Evolutionary conservation across 1,140 invertebrate species (phyloP), one percentile per base, ranked within the genome.

Genomic region (Octopus sinensis): DNA sequence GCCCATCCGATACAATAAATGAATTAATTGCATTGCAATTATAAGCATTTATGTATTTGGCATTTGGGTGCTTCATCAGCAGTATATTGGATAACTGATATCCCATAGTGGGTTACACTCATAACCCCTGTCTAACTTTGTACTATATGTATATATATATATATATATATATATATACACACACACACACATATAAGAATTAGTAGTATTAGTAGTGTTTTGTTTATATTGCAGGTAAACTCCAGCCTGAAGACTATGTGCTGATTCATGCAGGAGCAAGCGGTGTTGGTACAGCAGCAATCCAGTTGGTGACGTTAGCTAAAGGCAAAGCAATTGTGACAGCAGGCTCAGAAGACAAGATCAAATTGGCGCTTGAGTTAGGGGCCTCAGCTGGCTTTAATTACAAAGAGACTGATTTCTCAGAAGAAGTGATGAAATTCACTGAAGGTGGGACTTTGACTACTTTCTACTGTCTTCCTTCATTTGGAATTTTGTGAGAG

Each of bases 211-310:
- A 43, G 30, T 43, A 43, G 30, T 43, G 30, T 43, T 43, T 43
- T 43, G 1, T 43, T 43, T 43, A 43, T 76, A 51, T 52, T 68
- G 23, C 78, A 88, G 86, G 86, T 53, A 83, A 87, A 76, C 73
- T 88, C 6, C 62, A 87, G 62, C n/a, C 83, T 52, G 86, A 84
- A 54, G 88, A 90, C 13, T 82, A 79, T 4, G 89, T 91, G 4
- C 83, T 91, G 43, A 88, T 91, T 52, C 90, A 91, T 82, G 90
- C 89, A 79, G 90, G 89, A 12, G 90, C 85, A 13, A 91, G 90
- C 85, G 90, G 90, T 3, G 90, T 91, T 4, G 90, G 89, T n/a
- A 89, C 88, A 12, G 89, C 90, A 51, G 88, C 89, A 7, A 83
- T 88, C 54, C 90, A 91, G 86, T 80, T 91, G 43, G 83, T 84